A percentile compares a stretch with the other conserved stretches of the same genome.
Evolutionary conservation across 1,140 invertebrate genomes (phyloP).

Genomic region (Spodoptera litura): DNA sequence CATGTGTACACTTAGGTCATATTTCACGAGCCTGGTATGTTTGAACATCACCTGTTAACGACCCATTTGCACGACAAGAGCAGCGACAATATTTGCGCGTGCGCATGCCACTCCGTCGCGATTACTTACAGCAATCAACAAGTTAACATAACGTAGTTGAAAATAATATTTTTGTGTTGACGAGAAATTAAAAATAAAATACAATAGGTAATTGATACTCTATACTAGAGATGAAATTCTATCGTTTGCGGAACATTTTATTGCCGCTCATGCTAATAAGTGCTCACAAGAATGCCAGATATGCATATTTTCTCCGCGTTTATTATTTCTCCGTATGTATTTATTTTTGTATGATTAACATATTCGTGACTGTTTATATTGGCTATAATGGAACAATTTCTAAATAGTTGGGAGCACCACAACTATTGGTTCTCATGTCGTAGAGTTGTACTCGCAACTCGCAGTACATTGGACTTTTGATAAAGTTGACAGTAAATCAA

Average conservation of each 20-base stretch:
- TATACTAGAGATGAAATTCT: not conserved
- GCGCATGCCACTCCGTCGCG: slow-evolving; percentile 44
- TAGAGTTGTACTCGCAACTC: not conserved
- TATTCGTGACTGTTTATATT: not conserved
- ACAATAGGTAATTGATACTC: slow-evolving; percentile 5
- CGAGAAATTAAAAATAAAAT: not conserved
- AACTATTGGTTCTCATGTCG: not conserved
- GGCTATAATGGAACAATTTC: slow-evolving; percentile 1
- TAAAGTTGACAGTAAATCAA: slow-evolving; percentile 50
- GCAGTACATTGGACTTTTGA: slow-evolving; percentile 51
- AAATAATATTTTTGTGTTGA: not conserved
- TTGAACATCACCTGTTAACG: slow-evolving; percentile 52
- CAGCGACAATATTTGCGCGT: slow-evolving; percentile 55
- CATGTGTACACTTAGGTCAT: not conserved
- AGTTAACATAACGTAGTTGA: not conserved
- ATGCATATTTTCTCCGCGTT: slow-evolving; percentile 40
- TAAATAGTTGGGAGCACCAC: slow-evolving; percentile 9
- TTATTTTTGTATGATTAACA: slow-evolving; percentile 28
- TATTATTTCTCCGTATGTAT: slow-evolving; percentile 10
- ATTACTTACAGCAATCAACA: slow-evolving; percentile 41
- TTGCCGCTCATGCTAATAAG: not conserved
- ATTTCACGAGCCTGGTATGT: slow-evolving; percentile 24
- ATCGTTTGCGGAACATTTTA: slow-evolving; percentile 22
- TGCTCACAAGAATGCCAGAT: slow-evolving; percentile 22
- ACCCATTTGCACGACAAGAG: slow-evolving; percentile 52